phyloP scores from a whole-genome alignment of 2,888 invertebrate species.

The Drosophila cognata region DNA sequence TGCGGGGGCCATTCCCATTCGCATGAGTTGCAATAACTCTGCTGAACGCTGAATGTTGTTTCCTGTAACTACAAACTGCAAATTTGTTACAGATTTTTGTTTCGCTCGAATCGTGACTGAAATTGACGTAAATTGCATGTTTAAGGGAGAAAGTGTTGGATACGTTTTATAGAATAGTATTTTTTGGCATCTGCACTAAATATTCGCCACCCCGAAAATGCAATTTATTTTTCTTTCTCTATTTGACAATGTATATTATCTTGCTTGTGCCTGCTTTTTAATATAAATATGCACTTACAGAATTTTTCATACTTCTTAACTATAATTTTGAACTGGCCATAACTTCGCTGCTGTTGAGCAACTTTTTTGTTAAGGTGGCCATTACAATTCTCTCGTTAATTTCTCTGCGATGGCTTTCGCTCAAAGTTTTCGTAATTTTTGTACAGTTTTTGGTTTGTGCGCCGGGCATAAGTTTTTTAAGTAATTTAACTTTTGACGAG shows the following conservation, averaged over 20 bases:
- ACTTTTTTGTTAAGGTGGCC: constrained; percentile 1
- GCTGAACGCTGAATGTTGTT: constrained; percentile 12
- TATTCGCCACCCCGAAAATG: not conserved
- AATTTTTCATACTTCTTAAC: not conserved
- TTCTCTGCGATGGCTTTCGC: constrained; percentile 40
- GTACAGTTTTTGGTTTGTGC: constrained; percentile 30
- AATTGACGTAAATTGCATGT: not conserved
- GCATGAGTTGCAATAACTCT: constrained; percentile 53
- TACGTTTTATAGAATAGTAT: not conserved
- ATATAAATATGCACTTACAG: not conserved
- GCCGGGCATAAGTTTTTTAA: constrained; percentile 60
- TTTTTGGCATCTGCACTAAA: not conserved
- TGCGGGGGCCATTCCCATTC: not conserved
- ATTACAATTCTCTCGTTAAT: constrained; percentile 22
- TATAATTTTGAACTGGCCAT: not conserved
- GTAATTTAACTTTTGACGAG: constrained; percentile 73
- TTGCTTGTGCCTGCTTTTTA: not conserved
- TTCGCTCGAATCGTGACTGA: constrained; percentile 13
- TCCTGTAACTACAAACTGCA: not conserved
- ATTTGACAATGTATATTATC: not conserved
- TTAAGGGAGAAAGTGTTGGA: not conserved
- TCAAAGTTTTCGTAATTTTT: constrained; percentile 42
- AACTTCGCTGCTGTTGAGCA: not conserved
- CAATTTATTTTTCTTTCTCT: not conserved
- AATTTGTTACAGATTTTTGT: constrained; percentile 30